phyloP scores from a whole-genome alignment of 2,888 invertebrate genomes.

The Aquatica leii region DNA sequence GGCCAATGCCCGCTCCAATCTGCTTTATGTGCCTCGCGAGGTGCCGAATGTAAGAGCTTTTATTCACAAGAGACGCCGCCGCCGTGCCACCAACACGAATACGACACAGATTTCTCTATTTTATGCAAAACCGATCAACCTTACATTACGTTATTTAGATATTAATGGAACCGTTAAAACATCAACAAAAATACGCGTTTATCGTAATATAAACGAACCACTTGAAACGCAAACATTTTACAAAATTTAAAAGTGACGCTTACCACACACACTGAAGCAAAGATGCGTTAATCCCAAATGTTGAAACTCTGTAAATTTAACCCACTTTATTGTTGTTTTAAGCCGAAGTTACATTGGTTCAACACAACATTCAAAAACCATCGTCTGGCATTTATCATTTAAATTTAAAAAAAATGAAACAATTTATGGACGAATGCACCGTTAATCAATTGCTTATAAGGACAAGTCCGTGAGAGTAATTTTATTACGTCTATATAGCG shows the following conservation, averaged over 20 bases:
- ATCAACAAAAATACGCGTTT: no score
- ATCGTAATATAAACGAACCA: no score
- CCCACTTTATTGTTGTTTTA: slow-evolving; percentile 19
- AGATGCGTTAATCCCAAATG: slow-evolving; percentile 38
- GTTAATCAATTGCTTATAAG: not conserved
- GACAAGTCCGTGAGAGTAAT: not conserved
- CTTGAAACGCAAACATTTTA: not conserved
- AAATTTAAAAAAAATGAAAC: not conserved
- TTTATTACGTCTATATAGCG: not conserved
- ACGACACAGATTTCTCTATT: slow-evolving; percentile 1
- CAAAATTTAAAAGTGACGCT: slow-evolving; percentile 9
- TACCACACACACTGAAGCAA: slow-evolving; percentile 34
- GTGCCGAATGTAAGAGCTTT: slow-evolving; percentile 42
- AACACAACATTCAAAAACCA: slow-evolving; percentile 6
- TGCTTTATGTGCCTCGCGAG: slow-evolving; percentile 45
- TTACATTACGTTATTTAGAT: no score
- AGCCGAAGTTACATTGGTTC: not conserved
- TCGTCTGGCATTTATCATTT: no score
- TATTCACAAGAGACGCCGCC: slow-evolving; percentile 44
- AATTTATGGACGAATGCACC: slow-evolving; percentile 2
- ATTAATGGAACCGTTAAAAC: no score
- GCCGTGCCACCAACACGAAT: slow-evolving; percentile 7
- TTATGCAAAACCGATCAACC: not conserved
- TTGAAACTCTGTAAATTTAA: slow-evolving; percentile 25
- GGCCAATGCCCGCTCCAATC: slow-evolving; percentile 47